Conservation (phyloP, 1,140 invertebrate species). For the Conus betulinus region DNA sequence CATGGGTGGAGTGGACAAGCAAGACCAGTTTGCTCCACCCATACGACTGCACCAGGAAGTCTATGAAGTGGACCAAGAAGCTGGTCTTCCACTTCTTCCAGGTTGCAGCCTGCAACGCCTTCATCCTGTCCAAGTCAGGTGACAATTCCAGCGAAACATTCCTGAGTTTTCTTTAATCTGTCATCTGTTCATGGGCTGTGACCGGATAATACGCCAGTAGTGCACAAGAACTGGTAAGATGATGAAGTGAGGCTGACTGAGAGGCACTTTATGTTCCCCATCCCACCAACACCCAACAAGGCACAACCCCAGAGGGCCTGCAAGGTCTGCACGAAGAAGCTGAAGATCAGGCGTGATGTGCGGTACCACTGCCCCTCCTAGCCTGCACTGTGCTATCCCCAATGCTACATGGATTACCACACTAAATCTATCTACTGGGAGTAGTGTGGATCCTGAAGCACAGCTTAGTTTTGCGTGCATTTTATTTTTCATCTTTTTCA, state of each 20-base stretch:
- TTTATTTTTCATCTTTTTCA: too few relatives aligned
- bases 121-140: conserved; percentile 24
- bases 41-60: conserved; percentile 37
- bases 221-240: not conserved
- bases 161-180: not conserved
- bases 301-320: not conserved
- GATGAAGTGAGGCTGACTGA: not conserved
- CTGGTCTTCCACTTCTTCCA: conserved; percentile 36
- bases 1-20: conserved; percentile 38
- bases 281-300: conserved; percentile 11
- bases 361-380: not conserved
- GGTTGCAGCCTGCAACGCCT: conserved; percentile 34
- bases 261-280: not conserved
- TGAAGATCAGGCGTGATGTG: not conserved
- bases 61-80: conserved; percentile 46
- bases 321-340: conserved; percentile 7
- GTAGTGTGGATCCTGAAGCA: not conserved
- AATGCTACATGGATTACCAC: not conserved
- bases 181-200: conserved; percentile 9
- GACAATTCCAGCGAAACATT: conserved; percentile 3
- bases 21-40: conserved; percentile 40
- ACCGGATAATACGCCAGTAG: not conserved
- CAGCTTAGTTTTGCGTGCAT: too few relatives aligned
- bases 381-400: not conserved
- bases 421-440: not conserved